Evolutionary conservation across 2,113 vertebrate genomes (phyloP).

Genomic region (Boleophthalmus pectinirostris): DNA sequence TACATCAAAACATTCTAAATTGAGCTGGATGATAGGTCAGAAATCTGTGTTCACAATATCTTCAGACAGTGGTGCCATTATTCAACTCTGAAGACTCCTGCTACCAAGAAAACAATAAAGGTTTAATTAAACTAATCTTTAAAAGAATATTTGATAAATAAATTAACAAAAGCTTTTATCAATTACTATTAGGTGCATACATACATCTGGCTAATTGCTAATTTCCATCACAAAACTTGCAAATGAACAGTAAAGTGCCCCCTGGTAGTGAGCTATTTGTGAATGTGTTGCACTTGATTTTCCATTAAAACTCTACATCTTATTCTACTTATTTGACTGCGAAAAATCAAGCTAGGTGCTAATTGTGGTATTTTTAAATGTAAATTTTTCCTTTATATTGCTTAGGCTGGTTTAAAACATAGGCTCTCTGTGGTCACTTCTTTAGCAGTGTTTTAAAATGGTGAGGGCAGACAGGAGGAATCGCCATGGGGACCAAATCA

Average conservation of each 20-base stretch:
- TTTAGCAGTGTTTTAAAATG: background rate
- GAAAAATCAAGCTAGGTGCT: constrained; percentile 21
- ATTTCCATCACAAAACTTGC: background rate
- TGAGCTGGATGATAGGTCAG: too few species aligned
- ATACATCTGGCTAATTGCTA: background rate
- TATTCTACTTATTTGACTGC: background rate
- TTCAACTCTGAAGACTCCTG: too few species aligned
- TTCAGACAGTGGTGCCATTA: too few species aligned
- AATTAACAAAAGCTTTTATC: too few species aligned
- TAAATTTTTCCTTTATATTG: background rate
- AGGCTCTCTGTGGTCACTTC: background rate
- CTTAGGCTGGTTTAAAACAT: too few species aligned
- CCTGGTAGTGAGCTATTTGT: background rate
- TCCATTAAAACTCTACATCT: too few species aligned
- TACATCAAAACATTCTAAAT: too few species aligned
- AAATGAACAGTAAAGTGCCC: background rate
- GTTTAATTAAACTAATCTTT: too few species aligned
- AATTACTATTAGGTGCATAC: background rate
- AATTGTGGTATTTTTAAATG: constrained; percentile 24
- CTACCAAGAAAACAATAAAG: too few species aligned
- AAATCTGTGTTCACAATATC: too few species aligned
- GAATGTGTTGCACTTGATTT: too few species aligned
- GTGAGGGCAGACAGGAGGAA: background rate
- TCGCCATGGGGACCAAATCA: background rate
- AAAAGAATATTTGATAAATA: too few species aligned